Conservation (phyloP, 2,797 vertebrate genomes). For the Florisuga fusca region DNA sequence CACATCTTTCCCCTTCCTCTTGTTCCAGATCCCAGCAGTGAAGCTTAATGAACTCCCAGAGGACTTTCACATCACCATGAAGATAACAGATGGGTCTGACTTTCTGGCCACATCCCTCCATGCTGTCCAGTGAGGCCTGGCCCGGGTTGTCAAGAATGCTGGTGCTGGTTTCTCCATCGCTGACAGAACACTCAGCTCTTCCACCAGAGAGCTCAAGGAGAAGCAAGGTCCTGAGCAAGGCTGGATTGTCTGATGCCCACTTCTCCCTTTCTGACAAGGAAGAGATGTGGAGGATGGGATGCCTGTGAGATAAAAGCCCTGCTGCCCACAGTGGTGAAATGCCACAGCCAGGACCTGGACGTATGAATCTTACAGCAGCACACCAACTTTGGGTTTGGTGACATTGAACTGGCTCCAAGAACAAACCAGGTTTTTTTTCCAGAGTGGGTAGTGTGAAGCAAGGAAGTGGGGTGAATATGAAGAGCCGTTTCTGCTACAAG, state of each 20-base stretch:
- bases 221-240: constrained; percentile 71
- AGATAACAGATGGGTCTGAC: constrained; percentile 73
- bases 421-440: constrained; percentile 70
- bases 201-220: constrained; percentile 75
- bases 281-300: constrained; percentile 66
- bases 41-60: constrained; percentile 71
- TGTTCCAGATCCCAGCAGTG: constrained; percentile 70
- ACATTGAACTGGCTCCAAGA: constrained; percentile 71
- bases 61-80: constrained; percentile 68
- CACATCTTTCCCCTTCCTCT: constrained; percentile 42
- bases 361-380: constrained; percentile 70
- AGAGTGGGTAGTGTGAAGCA: constrained; percentile 63
- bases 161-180: constrained; percentile 69
- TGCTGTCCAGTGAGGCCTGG: constrained; percentile 47
- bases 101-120: constrained; percentile 70
- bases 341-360: constrained; percentile 74
- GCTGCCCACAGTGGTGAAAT: constrained; percentile 68
- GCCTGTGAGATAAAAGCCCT: constrained; percentile 64
- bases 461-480: constrained; percentile 69
- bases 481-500: neutral
- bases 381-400: constrained; percentile 36
- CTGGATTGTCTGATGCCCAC: constrained; percentile 55
- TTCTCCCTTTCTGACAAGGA: constrained; percentile 69
- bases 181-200: constrained; percentile 73
- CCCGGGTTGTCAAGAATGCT: constrained; percentile 68